Percentiles rank a stretch among this genome's conserved stretches.
These are phyloP conservation scores for Barypeithes pellucidus DNA, from an alignment of 2,888 invertebrate genomes.

Conservation along the genomic window DNA sequence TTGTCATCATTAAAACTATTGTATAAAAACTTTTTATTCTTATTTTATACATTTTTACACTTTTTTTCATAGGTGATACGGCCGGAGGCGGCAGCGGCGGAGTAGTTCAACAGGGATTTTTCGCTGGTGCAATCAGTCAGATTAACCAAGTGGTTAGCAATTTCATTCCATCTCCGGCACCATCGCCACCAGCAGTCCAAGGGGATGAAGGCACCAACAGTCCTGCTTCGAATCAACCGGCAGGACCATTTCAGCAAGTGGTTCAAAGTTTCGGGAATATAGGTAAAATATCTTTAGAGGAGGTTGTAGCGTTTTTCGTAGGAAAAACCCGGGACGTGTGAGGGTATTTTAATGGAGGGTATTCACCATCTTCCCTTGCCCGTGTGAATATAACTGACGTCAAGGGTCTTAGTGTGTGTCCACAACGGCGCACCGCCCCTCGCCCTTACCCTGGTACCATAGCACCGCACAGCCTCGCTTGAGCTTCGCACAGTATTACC, in stretches of 20 bases:
- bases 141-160: constrained; percentile 44
- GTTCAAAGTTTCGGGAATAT: constrained; percentile 56
- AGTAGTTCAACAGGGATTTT: constrained; percentile 41
- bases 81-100: not conserved
- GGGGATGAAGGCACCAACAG: constrained; percentile 54
- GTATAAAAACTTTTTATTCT: constrained; percentile 5
- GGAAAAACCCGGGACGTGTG: too few species aligned
- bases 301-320: too few species aligned
- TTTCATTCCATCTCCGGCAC: constrained; percentile 30
- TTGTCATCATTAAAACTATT: too few species aligned
- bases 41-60: not conserved
- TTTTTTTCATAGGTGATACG: constrained; percentile 30
- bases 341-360: too few species aligned
- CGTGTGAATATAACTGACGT: too few species aligned
- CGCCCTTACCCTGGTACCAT: too few species aligned
- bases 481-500: too few species aligned
- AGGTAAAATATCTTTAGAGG: constrained; percentile 22
- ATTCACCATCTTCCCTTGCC: too few species aligned
- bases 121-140: constrained; percentile 40
- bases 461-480: too few species aligned
- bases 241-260: constrained; percentile 54
- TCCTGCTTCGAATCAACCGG: constrained; percentile 22
- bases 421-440: too few species aligned
- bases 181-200: constrained; percentile 46
- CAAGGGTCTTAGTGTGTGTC: too few species aligned